Base-by-base conservation (phyloP, 2,113 vertebrate genomes). In the Aspidoscelis tigris region DNA sequence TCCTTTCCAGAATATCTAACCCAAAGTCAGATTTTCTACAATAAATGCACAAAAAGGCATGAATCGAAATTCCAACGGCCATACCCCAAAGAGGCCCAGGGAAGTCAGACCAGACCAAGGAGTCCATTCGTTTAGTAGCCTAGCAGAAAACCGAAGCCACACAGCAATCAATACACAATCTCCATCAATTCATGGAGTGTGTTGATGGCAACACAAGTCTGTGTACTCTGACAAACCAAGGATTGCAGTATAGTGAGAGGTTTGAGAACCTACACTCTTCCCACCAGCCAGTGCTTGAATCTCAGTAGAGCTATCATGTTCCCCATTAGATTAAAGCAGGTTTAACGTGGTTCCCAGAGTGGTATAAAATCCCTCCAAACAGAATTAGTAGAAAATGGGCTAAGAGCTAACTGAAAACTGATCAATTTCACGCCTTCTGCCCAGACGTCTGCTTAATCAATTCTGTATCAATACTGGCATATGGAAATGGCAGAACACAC, bases 171-270 rank as follows among this genome's bases (percentile, higher is more conserved):
- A 92, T 87, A 88, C 39, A 20, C 58, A 78, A 78, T n/a, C 47
- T 66, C 68, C 76, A 61, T 10, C 65, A 53, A 71, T 74, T 47
- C 66, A 33, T 33, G 69, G 39, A 77, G 66, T 75, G 58, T 85
- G 81, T 33, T 9, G 7, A 85, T 58, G 83, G 84, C 2, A 0
- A 82, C 75, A 83, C 68, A 81, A 87, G 89, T 33, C 33, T 33
- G 82, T 2, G 0, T 0, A 50, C 21, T 76, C n/a, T 70, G 89
- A 91, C 65, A 91, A 89, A 89, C 7, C 3, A 50, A 43, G 8
- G 16, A 50, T 65, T 86, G 84, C n/a, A 53, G 86, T 86, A 68
- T 86, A 90, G 81, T 70, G 89, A 87, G 85, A 93, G 89, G 55
- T 70, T 89, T 74, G 61, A 50, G 71, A 39, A 12, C 0, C 80